Evolutionary conservation across 1,140 invertebrate species (phyloP), one percentile per base, ranked within the genome.

Genomic region (Tenebrio molitor): DNA sequence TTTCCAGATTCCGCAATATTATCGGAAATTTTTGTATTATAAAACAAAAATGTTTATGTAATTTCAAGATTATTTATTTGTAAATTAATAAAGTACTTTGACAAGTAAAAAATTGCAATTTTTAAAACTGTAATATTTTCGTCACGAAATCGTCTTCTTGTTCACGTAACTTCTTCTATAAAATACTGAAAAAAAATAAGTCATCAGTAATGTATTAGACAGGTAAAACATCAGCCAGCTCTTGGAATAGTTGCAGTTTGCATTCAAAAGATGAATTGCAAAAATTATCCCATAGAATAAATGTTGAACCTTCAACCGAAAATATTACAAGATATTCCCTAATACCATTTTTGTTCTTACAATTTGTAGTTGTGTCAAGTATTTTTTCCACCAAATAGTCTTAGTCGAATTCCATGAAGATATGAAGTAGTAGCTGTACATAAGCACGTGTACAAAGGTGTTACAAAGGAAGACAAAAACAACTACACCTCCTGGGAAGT

Each of bases 391-490:
- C 89, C 90, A 91, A 15, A 89, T 76, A 15, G 85, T 88, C 58
- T 85, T 84, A 78, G 89, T 89, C 0, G 87, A 87, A 74, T 89
- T 87, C 83, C 88, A 87, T 0, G 86, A 88, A n/a, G 87, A 89
- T 41, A 88, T 84, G 71, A 90, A 83, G 80, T 96, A 96, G 79
- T 95, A 92, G n/a, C 85, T 83, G 80, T 95, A 95, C 93, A 95
- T 95, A 1, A 94, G 84, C 4, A 90, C 84, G 79, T 95, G 93
- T 0, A 95, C 91, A 50, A 91, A 87, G 0, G 87, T 88, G 82
- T 95, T 95, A n/a, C 93, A 72, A 1, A 90, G 79, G 67, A 88
- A 88, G 64, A 88, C 83, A 65, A 89, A 85, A 1, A 87, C 85
- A 0, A 85, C 85, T 74, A 90, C 88, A 4, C 88, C 89, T 17